Evolutionary conservation across 2,888 invertebrate genomes (phyloP).

Genomic region (Erpobdella octoculata): DNA sequence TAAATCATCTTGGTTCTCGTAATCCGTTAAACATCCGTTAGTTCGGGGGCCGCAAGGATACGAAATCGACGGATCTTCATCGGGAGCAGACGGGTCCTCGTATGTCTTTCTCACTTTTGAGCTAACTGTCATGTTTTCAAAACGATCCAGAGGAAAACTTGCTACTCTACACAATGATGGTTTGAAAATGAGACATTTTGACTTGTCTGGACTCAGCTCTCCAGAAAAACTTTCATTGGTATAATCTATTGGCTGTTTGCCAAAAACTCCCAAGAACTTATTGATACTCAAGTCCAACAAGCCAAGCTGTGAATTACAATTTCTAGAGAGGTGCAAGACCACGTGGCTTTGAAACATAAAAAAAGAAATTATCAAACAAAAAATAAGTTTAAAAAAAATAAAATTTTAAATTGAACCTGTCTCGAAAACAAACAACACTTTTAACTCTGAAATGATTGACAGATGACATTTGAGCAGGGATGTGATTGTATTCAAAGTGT

Average conservation of each 20-base stretch:
- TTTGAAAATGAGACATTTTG: conserved; percentile 46
- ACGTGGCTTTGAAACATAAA: conserved; percentile 42
- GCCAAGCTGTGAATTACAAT: conserved; percentile 50
- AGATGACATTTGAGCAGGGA: conserved; percentile 51
- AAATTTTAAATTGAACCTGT: conserved; percentile 30
- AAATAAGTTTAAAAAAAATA: no score
- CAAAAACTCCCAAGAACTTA: conserved; percentile 50
- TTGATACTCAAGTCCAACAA: conserved; percentile 48
- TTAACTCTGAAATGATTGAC: conserved; percentile 52
- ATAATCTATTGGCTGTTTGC: conserved; percentile 48
- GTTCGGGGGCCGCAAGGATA: background rate
- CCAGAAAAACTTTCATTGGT: conserved; percentile 47
- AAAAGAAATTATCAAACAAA: no score
- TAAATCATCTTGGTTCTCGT: background rate
- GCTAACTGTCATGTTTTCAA: background rate
- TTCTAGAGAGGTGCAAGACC: conserved; percentile 48
- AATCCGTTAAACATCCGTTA: background rate
- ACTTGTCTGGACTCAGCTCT: conserved; percentile 49
- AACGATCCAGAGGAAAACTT: background rate
- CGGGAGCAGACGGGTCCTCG: background rate
- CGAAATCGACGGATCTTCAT: background rate
- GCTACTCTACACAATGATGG: conserved; percentile 34
- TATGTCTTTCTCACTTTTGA: background rate
- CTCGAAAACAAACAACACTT: conserved; percentile 48
- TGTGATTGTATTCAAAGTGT: conserved; percentile 53